These are phyloP conservation scores for Mnemiopsis leidyi DNA, from an alignment of 37 sponge, comb jelly and placozoan genomes.

Conservation along the genomic window DNA sequence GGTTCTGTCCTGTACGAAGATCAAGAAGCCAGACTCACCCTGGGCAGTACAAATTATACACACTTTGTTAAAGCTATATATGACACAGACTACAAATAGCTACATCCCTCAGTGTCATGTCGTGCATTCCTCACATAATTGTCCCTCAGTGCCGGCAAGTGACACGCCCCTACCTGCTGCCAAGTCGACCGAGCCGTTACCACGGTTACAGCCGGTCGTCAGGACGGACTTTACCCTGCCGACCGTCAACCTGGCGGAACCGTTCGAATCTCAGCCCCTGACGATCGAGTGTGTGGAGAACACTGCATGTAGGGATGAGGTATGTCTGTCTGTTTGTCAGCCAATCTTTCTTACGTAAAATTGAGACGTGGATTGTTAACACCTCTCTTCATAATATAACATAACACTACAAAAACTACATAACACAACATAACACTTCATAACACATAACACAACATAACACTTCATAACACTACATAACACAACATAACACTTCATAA, in stretches of 20 bases:
- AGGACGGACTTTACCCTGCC: neutral
- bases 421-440: neutral
- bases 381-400: neutral
- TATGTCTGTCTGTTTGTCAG: neutral
- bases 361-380: neutral
- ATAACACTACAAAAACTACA: neutral
- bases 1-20: neutral
- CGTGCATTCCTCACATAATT: neutral
- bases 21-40: neutral
- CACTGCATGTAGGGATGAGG: conserved; percentile 11
- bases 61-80: neutral
- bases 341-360: too few relatives aligned
- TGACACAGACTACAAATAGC: neutral
- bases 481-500: neutral
- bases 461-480: neutral
- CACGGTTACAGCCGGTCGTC: conserved; percentile 21
- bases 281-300: conserved; percentile 61
- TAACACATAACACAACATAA: neutral
- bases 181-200: neutral
- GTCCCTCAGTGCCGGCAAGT: neutral
- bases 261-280: conserved; percentile 46
- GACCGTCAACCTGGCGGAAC: neutral
- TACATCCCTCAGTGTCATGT: neutral
- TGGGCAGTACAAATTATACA: neutral
- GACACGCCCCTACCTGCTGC: neutral